phyloP scores from a whole-genome alignment of 2,113 vertebrate species.

The Neogale vison region DNA sequence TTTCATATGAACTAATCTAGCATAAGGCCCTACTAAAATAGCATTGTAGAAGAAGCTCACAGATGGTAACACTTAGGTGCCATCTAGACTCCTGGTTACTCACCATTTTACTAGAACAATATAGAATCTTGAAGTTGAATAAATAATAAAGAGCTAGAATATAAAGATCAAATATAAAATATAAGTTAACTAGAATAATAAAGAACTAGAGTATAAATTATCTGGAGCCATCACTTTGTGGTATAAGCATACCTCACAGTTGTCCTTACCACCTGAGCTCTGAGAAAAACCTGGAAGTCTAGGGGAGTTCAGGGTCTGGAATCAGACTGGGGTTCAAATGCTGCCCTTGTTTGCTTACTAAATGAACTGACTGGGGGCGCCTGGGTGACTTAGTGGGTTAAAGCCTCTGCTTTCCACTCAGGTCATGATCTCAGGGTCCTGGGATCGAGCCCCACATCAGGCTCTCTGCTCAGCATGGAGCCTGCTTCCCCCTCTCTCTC shows the following conservation, averaged over 20 bases:
- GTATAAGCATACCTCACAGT: neutral
- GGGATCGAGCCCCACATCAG: too few relatives aligned
- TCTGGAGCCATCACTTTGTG: neutral
- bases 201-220: neutral
- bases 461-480: too few relatives aligned
- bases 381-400: too few relatives aligned
- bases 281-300: neutral
- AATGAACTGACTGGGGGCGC: neutral
- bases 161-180: neutral
- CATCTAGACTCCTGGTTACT: neutral
- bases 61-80: neutral
- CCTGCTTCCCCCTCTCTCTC: too few relatives aligned
- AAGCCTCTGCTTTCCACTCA: too few relatives aligned
- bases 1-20: slow-evolving; percentile 5
- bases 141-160: neutral
- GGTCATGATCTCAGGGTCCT: too few relatives aligned
- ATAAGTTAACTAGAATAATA: neutral
- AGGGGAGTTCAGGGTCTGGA: neutral
- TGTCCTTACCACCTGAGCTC: neutral
- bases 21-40: neutral
- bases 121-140: neutral
- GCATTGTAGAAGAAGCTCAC: neutral
- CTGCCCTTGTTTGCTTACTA: neutral
- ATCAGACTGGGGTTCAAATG: neutral
- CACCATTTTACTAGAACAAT: neutral